Conservation (phyloP, 2,888 invertebrate genomes). For the Eudasyphora cyanicolor region DNA sequence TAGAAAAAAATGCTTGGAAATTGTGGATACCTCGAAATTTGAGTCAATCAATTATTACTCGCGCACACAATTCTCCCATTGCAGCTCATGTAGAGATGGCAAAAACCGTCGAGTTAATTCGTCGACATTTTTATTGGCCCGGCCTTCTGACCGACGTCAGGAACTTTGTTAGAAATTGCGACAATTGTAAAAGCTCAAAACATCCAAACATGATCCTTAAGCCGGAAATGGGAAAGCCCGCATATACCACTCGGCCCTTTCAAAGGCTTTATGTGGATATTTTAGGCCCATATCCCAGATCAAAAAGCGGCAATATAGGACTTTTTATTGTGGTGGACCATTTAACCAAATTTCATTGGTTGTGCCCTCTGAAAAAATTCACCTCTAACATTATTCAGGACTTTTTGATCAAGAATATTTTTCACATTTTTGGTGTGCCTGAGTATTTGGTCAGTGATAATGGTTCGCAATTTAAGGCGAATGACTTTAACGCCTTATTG, state of each 20-base stretch:
- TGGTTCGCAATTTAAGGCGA: neutral
- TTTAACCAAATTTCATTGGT: too few species aligned
- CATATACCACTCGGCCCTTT: neutral
- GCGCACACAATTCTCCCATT: neutral
- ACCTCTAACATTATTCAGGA: neutral
- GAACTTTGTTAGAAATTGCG: neutral
- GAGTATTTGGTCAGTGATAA: neutral
- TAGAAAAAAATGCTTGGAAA: neutral
- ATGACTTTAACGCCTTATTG: neutral
- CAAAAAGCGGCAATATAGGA: neutral
- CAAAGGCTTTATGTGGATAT: neutral
- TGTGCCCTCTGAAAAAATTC: neutral
- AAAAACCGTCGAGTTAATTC: neutral
- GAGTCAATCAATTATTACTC: neutral
- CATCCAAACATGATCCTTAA: too few species aligned
- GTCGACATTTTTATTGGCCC: neutral
- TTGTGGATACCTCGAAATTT: neutral
- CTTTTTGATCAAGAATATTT: too few species aligned
- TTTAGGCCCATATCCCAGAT: neutral
- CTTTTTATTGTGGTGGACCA: neutral
- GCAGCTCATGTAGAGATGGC: neutral
- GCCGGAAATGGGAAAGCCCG: too few species aligned
- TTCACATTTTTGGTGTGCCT: neutral
- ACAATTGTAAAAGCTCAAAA: neutral
- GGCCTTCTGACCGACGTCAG: too few species aligned